Evolutionary conservation across 2,888 invertebrate species (phyloP).

Genomic region (Volucella bombylans): DNA sequence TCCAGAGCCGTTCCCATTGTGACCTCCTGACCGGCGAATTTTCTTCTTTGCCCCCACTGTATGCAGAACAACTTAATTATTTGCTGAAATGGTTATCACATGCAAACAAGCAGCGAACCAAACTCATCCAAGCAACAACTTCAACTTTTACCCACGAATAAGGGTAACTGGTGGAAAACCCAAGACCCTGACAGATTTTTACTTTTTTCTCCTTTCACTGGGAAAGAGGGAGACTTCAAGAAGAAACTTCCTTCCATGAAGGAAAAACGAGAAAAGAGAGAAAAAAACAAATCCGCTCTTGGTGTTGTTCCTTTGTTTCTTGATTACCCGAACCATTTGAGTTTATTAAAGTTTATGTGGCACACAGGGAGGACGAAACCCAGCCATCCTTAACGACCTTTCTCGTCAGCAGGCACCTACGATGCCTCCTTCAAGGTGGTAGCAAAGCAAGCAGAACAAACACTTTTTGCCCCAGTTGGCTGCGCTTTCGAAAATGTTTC

Average conservation of each 20-base stretch:
- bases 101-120: slow-evolving; percentile 22
- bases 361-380: background rate
- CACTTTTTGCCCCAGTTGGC: slow-evolving; percentile 35
- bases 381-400: slow-evolving; percentile 11
- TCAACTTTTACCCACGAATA: slow-evolving; percentile 11
- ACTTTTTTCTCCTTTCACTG: slow-evolving; percentile 14
- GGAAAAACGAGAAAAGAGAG: background rate
- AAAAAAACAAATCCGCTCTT: slow-evolving; percentile 11
- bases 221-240: too few relatives aligned
- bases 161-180: background rate
- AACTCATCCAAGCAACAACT: slow-evolving; percentile 30
- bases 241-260: too few relatives aligned
- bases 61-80: slow-evolving; percentile 47
- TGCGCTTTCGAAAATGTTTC: slow-evolving; percentile 60
- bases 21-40: background rate
- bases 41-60: background rate
- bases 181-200: background rate
- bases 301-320: slow-evolving; percentile 14
- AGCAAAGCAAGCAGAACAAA: slow-evolving; percentile 47
- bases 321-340: slow-evolving; percentile 42
- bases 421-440: slow-evolving; percentile 9
- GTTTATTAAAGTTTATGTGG: slow-evolving; percentile 41
- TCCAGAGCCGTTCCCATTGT: too few relatives aligned
- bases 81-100: slow-evolving; percentile 41
- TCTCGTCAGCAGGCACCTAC: background rate